Evolutionary conservation across 2,888 invertebrate species (phyloP).

Genomic region (Sinotaia quadrata): DNA sequence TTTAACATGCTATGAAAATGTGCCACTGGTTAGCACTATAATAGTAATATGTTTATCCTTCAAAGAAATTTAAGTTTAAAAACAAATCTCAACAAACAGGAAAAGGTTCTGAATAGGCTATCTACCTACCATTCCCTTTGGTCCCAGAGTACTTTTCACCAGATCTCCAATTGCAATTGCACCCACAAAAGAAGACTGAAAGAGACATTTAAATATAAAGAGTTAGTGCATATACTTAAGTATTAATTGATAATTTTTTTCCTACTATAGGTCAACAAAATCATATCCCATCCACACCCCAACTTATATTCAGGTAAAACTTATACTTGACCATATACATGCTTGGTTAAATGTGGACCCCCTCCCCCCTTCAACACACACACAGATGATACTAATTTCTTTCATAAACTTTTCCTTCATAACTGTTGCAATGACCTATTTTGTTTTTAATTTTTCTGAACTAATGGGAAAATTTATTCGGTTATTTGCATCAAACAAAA

Average conservation of each 20-base stretch:
- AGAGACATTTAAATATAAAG: constrained; percentile 38
- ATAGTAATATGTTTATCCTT: neutral
- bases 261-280: too few relatives aligned
- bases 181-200: constrained; percentile 93
- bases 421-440: too few relatives aligned
- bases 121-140: constrained; percentile 91
- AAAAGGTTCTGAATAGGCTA: neutral
- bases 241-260: neutral
- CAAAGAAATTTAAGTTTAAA: neutral
- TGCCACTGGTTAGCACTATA: neutral
- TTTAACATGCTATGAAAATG: too few relatives aligned
- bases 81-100: neutral
- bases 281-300: too few relatives aligned
- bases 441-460: too few relatives aligned
- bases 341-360: neutral
- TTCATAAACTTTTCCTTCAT: too few relatives aligned
- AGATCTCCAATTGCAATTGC: constrained; percentile 99
- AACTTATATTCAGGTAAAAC: too few relatives aligned
- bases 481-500: too few relatives aligned
- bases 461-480: too few relatives aligned
- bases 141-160: constrained; percentile 97
- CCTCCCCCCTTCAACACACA: neutral
- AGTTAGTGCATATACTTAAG: too few relatives aligned
- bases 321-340: too few relatives aligned
- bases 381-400: too few relatives aligned